Base-by-base conservation (phyloP, 2,888 invertebrate species). In the Busseola fusca region DNA sequence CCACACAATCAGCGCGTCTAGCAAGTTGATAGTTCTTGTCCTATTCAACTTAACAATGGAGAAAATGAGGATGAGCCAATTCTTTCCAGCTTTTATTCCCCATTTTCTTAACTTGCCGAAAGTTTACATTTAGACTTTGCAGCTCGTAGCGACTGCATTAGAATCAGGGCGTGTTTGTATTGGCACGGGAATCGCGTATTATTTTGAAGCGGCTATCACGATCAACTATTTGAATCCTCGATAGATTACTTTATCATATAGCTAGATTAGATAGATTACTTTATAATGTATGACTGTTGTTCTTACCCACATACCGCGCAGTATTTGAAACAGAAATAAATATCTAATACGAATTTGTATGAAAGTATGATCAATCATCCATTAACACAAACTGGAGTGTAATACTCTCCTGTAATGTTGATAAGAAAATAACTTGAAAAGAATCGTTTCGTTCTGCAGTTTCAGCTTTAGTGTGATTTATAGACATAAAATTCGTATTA, bases 1-100 rank as follows among this genome's bases (percentile, higher is more conserved):
- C 91, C 93, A 91, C 92, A 93, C 93, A 94, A 94, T 93, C 94
- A 93, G 90, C 89, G 88, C 89, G 89, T 90, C 93, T 90, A 90
- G 91, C 91, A 92, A 94, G 88, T 94, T 93, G 93, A 94, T 94
- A 94, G 94, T 94, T 94, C 91, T 91, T 92, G 90, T 91, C 89
- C 92, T 90, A 93, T 94, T 94, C 93, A 93, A 93, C 92, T 93
- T 92, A 91, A 95, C 94, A 95, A 95, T 94, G 90, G 94, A 91
- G 91, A 93, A 93, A 95, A 95, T 95, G 94, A 94, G 92, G 92
- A 93, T 91, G 87, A 92, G 92, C 93, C 94, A 94, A 93, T 94
- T 94, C 93, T 92, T 93, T 91, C 89, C 89, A 90, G 91, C 92
- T 92, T 94, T 95, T 93, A 93, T 92, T 90, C 89, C 84, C 89